Evolutionary conservation across 2,797 vertebrate species (phyloP), one percentile per base, ranked within the genome.

Genomic region (Xiphophorus birchmanni): DNA sequence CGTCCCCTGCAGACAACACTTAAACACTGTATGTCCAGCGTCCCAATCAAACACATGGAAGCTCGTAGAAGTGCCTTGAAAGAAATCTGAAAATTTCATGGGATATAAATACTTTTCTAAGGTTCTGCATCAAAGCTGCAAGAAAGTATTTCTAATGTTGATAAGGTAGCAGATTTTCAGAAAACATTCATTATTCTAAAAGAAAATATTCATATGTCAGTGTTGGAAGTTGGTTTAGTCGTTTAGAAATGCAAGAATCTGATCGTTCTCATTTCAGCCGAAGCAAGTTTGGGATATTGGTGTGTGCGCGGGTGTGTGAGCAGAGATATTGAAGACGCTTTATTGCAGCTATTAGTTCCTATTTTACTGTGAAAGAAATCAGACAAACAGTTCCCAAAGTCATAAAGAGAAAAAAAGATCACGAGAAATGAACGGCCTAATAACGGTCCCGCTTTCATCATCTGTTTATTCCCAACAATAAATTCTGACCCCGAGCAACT

Each of bases 401-500:
- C 74, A 72, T 15, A 54, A 58, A 81, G 77, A 44, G 23, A 4
- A 54, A 32, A 81, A 72, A 18, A 67, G 42, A 71, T 81, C 47
- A 90, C 52, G 76, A 84, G 78, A 75, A 87, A 82, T 81, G 81
- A 84, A 83, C 73, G 76, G 47, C 9, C 47, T 74, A 76, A 78
- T 58, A 32, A 63, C 12, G 73, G 79, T 65, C 63, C 74, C 47
- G n/a, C 7, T 80, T 79, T 85, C 77, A 78, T 77, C 72, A 88
- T 84, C 87, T 75, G 84, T 75, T 78, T 32, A 74, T 80, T 88
- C 77, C 75, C 45, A 74, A 84, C 83, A 76, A 80, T 86, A 86
- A 87, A 74, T 78, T 79, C 52, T 75, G 77, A 82, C 69, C 82
- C 67, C 56, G 63, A 77, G 78, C 78, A 78, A 77, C 84, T 91